phyloP scores from a whole-genome alignment of 30 jellyfish, hydroid and myxozoan species.

The Hydractinia symbiolongicarpus region DNA sequence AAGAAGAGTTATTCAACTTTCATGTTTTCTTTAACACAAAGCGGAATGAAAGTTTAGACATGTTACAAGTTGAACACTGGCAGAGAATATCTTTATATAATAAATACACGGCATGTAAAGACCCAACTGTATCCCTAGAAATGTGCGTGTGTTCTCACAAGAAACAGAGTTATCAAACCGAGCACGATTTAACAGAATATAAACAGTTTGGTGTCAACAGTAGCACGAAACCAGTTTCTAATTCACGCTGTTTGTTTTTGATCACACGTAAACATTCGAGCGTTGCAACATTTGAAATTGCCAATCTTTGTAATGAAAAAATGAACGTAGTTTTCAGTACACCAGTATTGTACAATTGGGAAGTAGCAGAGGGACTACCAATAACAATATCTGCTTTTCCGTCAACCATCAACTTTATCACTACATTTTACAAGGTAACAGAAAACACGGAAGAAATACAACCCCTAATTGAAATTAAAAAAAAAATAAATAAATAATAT shows the following conservation, averaged over 20 bases:
- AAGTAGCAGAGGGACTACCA: constrained; percentile 27
- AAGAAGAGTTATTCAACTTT: constrained; percentile 50
- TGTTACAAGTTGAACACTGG: constrained; percentile 48
- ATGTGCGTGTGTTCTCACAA: constrained; percentile 50
- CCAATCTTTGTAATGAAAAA: constrained; percentile 30
- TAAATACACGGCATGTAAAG: constrained; percentile 47
- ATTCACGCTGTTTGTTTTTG: constrained; percentile 28
- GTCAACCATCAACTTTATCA: constrained; percentile 21
- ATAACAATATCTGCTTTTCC: constrained; percentile 17
- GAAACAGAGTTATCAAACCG: background rate
- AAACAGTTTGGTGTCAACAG: constrained; percentile 40
- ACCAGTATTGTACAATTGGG: constrained; percentile 27
- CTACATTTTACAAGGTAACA: constrained; percentile 2
- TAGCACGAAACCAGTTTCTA: background rate
- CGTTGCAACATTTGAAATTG: constrained; percentile 38
- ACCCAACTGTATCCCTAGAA: constrained; percentile 46
- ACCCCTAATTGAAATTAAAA: background rate
- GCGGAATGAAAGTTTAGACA: background rate
- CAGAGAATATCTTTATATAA: constrained; percentile 63
- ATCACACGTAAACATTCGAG: constrained; percentile 35
- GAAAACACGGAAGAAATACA: background rate
- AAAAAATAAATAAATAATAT: background rate
- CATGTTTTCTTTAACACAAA: constrained; percentile 27
- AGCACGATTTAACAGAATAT: background rate
- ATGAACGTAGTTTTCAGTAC: background rate